These are phyloP conservation scores for Drosophila repletoides DNA, from an alignment of 1,140 invertebrate species.

Conservation along the genomic window DNA sequence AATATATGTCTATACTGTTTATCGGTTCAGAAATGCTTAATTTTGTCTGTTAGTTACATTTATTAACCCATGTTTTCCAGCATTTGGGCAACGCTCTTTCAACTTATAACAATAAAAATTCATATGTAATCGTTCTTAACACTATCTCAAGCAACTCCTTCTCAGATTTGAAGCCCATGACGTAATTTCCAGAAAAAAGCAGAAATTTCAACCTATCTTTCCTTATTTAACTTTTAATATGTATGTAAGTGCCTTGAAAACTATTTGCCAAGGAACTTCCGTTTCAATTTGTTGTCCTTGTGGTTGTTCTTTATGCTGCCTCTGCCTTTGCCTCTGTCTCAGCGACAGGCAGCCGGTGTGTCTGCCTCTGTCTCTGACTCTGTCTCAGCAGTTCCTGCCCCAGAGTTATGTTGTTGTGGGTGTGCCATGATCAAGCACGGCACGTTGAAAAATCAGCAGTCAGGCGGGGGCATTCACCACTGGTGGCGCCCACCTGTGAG, in stretches of 20 bases:
- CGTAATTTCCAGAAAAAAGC: not conserved
- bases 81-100: no score
- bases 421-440: conserved; percentile 21
- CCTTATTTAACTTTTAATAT: conserved; percentile 17
- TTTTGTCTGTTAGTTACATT: no score
- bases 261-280: conserved; percentile 29
- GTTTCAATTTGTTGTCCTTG: conserved; percentile 16
- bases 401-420: not conserved
- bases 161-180: not conserved
- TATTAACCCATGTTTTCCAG: no score
- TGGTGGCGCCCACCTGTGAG: not conserved
- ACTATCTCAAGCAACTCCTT: not conserved
- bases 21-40: no score
- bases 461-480: not conserved
- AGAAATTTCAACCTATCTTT: not conserved
- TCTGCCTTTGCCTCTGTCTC: not conserved
- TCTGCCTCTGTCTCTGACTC: no score
- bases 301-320: conserved; percentile 9
- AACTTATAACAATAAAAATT: no score
- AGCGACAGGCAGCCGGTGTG: no score
- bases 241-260: conserved; percentile 9
- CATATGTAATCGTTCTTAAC: no score
- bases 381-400: no score
- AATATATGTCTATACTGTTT: no score
- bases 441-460: conserved; percentile 29